A percentile compares a stretch with the other conserved stretches of the same genome.
Conservation (phyloP, 2,888 invertebrate species). For the Sinohyriopsis cumingii region DNA sequence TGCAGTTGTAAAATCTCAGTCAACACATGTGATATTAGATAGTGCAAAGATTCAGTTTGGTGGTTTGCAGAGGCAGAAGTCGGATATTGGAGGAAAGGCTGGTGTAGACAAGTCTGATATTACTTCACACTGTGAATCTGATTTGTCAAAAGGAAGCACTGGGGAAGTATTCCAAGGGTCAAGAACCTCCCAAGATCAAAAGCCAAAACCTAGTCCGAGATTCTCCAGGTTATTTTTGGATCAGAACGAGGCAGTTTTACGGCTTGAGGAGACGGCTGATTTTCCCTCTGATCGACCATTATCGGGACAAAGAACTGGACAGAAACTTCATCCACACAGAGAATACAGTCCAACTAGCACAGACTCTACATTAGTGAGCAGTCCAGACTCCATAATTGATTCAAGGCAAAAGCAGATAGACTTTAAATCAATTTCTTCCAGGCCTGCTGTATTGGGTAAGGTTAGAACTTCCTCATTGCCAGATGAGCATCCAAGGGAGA, state of each 20-base stretch:
- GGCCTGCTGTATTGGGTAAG: constrained; percentile 48
- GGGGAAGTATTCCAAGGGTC: not conserved
- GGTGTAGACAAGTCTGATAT: constrained; percentile 22
- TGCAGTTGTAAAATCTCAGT: constrained; percentile 67
- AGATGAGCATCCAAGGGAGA: constrained; percentile 22
- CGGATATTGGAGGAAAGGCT: constrained; percentile 56
- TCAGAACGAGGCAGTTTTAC: constrained; percentile 40
- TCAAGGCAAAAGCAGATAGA: constrained; percentile 33
- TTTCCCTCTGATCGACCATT: constrained; percentile 29
- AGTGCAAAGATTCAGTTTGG: constrained; percentile 58
- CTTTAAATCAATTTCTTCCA: constrained; percentile 37
- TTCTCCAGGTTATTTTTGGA: constrained; percentile 60
- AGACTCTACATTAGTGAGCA: constrained; percentile 40
- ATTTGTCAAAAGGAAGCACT: not conserved
- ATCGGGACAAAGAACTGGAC: constrained; percentile 26
- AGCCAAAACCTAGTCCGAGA: constrained; percentile 63
- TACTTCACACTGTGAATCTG: constrained; percentile 13
- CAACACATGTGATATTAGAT: constrained; percentile 60
- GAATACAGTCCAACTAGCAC: constrained; percentile 43
- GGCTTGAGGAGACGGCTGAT: constrained; percentile 32
- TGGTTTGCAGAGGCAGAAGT: constrained; percentile 62
- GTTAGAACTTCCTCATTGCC: constrained; percentile 36
- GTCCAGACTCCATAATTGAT: constrained; percentile 43
- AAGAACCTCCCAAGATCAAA: constrained; percentile 24
- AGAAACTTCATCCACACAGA: constrained; percentile 15